Evolutionary conservation across 2,113 vertebrate genomes (phyloP).

Genomic region (Silurus meridionalis): DNA sequence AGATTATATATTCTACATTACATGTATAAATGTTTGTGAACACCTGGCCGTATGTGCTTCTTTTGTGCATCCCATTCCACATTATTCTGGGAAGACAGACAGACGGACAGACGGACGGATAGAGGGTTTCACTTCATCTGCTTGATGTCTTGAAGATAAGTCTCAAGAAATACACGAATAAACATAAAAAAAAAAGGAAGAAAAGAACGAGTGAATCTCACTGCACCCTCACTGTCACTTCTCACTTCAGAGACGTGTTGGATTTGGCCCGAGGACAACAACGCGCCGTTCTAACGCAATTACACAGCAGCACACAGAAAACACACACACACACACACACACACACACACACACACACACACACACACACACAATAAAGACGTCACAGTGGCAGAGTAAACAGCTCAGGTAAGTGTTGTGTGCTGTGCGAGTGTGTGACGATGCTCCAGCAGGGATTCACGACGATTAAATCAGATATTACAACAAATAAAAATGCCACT

Average conservation of each 20-base stretch:
- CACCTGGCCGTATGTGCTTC: not conserved
- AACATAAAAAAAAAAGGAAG: not conserved
- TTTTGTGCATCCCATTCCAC: too few relatives aligned
- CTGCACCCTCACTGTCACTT: not conserved
- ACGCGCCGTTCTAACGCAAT: not conserved
- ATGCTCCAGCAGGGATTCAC: not conserved
- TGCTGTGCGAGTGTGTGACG: not conserved
- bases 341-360: too few relatives aligned
- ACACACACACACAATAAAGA: constrained; percentile 29
- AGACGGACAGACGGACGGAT: too few relatives aligned
- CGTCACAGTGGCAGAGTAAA: constrained; percentile 12
- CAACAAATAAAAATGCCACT: constrained; percentile 8
- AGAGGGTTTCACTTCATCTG: not conserved
- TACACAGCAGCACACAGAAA: not conserved
- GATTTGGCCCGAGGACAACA: constrained; percentile 23
- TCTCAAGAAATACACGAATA: not conserved
- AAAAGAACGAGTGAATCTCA: not conserved
- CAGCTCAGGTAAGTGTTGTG: constrained; percentile 9
- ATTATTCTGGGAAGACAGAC: too few relatives aligned
- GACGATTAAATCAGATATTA: not conserved
- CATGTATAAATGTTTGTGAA: not conserved
- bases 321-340: not conserved
- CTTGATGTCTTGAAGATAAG: not conserved
- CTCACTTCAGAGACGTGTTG: not conserved
- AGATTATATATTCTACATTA: not conserved